phyloP scores from a whole-genome alignment of 2,113 vertebrate genomes.

The Aspidoscelis tigris region DNA sequence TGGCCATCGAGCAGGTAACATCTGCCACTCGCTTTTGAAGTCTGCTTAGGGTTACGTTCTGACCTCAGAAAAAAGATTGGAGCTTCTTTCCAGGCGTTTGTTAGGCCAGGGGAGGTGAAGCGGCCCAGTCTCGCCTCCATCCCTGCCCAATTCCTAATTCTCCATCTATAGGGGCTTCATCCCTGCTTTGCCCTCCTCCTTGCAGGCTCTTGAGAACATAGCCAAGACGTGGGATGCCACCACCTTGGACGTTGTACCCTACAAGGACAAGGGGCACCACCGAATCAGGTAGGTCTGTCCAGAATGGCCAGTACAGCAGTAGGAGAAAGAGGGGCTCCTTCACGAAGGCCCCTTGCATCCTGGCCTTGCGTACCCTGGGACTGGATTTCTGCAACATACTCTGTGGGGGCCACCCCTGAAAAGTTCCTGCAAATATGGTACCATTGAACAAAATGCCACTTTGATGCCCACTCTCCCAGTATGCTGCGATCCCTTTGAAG shows the following conservation, averaged over 20 bases:
- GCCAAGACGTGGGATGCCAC: constrained; percentile 73
- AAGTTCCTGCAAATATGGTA: not conserved
- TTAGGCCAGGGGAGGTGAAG: no score
- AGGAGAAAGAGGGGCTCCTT: not conserved
- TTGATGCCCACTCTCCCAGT: no score
- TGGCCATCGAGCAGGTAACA: constrained; percentile 86
- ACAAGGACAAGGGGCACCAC: constrained; percentile 79
- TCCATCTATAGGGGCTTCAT: no score
- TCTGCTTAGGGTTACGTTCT: not conserved
- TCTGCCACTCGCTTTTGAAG: not conserved
- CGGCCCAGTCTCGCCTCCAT: no score
- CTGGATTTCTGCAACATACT: not conserved
- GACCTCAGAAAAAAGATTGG: no score
- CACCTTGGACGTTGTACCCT: constrained; percentile 71
- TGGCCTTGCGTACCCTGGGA: no score
- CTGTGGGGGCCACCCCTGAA: not conserved
- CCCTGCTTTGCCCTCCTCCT: not conserved
- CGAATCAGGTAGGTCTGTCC: constrained; percentile 69
- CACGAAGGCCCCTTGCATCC: no score
- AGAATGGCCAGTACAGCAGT: no score
- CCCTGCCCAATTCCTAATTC: no score
- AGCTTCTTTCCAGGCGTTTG: no score
- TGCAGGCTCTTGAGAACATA: constrained; percentile 75
- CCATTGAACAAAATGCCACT: no score
- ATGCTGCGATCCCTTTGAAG: no score